Evolutionary conservation across 2,113 vertebrate genomes (phyloP), one percentile per base, ranked within the genome.

Genomic region (Irena cyanogastra): DNA sequence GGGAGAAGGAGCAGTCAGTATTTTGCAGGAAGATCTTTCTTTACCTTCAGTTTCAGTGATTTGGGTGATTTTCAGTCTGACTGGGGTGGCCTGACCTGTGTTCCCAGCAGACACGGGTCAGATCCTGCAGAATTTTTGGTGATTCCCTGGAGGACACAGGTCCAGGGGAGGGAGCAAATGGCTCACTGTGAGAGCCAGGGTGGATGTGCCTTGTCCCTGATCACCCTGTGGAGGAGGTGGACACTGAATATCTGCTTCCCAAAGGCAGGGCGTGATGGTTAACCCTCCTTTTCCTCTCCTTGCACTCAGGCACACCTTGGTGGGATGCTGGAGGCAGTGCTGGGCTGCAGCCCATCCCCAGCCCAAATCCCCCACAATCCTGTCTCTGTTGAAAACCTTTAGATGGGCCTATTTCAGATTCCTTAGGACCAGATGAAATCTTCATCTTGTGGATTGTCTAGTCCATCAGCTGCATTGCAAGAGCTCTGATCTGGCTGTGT

Each of bases 71-170:
- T 30, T 45, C 35, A 7, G 42, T 22, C 59, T 23, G 33, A 9
- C 20, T 70, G 0, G 0, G 22, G n/a, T 52, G 44, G 17, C 22
- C 56, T 52, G 31, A 24, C 20, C 88, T 18, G 13, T 54, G 21
- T 9, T 79, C 33, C 56, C 63, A 68, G 23, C 28, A 80, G 52
- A 14, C 30, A 6, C 2, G 13, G 17, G 19, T 18, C 87, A 57
- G 50, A 44, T 30, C 66, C 52, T 44, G 0, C 4, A 13, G 87
- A 31, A 17, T 5, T 79, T 65, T n/a, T 49, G 41, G 14, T 30
- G 75, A 14, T 69, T 83, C 37, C 65, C n/a, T 41, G 39, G 39
- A 78, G 75, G 41, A 42, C 52, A 15, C 24, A 37, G 60, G 31
- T 31, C 9, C n/a, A 41, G 41, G 10, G 11, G 6, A 77, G 23